Evolutionary conservation across 2,113 vertebrate species (phyloP).

Genomic region (Grammomys surdaster): DNA sequence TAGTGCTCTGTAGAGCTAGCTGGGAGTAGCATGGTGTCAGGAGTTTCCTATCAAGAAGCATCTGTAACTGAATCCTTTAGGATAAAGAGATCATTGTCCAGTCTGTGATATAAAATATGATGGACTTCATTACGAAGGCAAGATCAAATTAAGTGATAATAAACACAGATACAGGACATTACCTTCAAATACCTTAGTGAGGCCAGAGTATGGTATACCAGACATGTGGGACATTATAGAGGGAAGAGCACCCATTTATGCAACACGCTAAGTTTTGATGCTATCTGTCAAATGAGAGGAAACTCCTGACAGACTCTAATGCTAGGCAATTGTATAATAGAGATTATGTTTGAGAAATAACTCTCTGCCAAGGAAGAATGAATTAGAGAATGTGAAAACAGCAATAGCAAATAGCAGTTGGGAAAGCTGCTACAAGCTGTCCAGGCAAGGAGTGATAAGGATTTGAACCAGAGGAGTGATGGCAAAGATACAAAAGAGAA

Average conservation of each 20-base stretch:
- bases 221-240: background rate
- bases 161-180: background rate
- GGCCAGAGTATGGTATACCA: background rate
- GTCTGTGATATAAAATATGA: background rate
- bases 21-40: fast-evolving
- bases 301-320: background rate
- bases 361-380: background rate
- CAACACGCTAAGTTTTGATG: background rate
- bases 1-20: background rate
- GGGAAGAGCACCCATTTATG: background rate
- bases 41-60: background rate
- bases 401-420: background rate
- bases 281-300: background rate
- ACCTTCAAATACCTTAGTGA: background rate
- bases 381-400: background rate
- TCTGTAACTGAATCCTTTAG: background rate
- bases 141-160: background rate
- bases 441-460: background rate
- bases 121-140: background rate
- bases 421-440: background rate
- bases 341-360: slow-evolving; percentile 13
- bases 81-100: background rate
- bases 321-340: background rate
- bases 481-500: background rate
- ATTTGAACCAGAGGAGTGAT: background rate